Percentiles rank a stretch among this genome's conserved stretches.
phyloP scores from a whole-genome alignment of 2,113 vertebrate genomes.

The Solenodon paradoxus region DNA sequence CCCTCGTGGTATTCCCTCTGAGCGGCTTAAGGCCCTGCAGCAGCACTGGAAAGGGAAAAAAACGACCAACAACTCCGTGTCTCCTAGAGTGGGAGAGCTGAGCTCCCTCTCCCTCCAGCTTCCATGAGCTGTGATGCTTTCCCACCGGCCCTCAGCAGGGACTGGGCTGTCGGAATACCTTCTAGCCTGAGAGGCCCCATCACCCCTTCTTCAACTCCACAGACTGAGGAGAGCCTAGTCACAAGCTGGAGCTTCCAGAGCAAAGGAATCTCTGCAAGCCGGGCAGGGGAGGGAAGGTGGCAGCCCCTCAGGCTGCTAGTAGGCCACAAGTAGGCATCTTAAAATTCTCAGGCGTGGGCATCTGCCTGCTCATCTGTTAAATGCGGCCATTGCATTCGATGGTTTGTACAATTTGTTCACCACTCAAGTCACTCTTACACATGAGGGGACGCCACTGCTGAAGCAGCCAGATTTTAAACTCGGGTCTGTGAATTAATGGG shows the following conservation, averaged over 20 bases:
- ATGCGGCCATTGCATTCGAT: not conserved
- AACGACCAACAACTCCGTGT: not conserved
- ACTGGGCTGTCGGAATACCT: not conserved
- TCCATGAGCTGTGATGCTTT: not conserved
- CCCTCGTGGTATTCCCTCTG: not conserved
- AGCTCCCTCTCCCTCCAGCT: not conserved
- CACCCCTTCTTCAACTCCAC: not conserved
- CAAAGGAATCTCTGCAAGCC: not conserved
- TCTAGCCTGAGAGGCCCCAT: not conserved
- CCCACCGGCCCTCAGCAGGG: not conserved
- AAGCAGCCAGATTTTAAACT: not conserved
- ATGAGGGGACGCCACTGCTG: not conserved
- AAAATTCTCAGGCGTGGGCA: constrained; percentile 30
- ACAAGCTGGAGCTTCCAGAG: not conserved
- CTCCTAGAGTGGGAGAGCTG: not conserved
- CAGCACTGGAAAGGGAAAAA: not conserved
- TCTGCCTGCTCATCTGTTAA: constrained; percentile 40
- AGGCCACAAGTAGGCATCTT: constrained; percentile 61
- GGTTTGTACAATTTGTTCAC: not conserved
- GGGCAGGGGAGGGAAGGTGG: not conserved
- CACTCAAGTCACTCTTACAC: not conserved
- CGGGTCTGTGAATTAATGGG: not conserved
- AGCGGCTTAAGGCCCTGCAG: not conserved
- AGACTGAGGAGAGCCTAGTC: not conserved
- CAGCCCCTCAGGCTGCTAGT: not conserved